Base-by-base conservation (phyloP, 2,888 invertebrate genomes). In the Lypha dubia region DNA sequence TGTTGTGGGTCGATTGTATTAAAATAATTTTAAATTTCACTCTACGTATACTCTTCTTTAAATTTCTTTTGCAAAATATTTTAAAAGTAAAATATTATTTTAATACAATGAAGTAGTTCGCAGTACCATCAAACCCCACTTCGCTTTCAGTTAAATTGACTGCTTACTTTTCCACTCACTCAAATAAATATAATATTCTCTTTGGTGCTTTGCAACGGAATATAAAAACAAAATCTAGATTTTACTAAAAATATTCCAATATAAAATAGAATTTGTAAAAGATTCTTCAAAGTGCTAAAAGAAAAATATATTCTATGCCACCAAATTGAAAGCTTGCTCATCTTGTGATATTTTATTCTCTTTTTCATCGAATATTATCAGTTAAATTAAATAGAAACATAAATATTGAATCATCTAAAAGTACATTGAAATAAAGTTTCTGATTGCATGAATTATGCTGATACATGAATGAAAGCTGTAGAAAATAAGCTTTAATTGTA, bases 381-480 rank as follows among this genome's bases (percentile, higher is more conserved):
- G 2, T 15, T 0, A 17, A 20, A 2, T 49, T 49, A 17, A 49
- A 44, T 44, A 44, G n/a, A 15, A 44, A n/a, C n/a, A n/a, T n/a
- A n/a, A n/a, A n/a, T n/a, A n/a, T n/a, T n/a, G n/a, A n/a, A 9
- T 41, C 13, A 13, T 41, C 15, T 41, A 41, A 41, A 9, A 15
- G 15, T 13, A 1, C 15, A 41, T 9, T n/a, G n/a, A n/a, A n/a
- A n/a, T n/a, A n/a, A n/a, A n/a, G n/a, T n/a, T n/a, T n/a, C n/a
- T n/a, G n/a, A 15, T 28, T 2, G 28, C 2, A 28, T 28, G 28
- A 28, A 28, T 5, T 28, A 28, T 28, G 5, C 5, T 80, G 85
- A 41, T 77, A 84, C 82, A 85, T 85, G 38, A 8, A 38, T 38
- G 38, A 38, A 13, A n/a, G n/a, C n/a, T n/a, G n/a, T n/a, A n/a